Conservation (phyloP, 2,797 vertebrate genomes). For the Pangasius sanitwongsei region DNA sequence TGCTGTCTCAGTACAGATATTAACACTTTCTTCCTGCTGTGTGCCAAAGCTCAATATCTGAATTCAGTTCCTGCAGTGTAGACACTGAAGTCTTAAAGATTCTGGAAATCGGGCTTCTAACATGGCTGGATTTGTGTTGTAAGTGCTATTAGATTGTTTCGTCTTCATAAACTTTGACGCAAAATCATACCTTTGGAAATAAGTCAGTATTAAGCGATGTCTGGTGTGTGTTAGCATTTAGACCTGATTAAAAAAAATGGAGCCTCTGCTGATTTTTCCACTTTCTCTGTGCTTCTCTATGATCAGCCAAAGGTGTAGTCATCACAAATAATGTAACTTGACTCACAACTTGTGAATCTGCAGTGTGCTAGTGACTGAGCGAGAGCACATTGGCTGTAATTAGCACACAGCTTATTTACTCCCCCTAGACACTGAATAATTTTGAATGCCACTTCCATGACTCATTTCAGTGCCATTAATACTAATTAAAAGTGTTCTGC, state of each 20-base stretch:
- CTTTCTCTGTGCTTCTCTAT: constrained; percentile 8
- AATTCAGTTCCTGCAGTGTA: constrained; percentile 35
- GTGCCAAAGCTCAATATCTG: constrained; percentile 22
- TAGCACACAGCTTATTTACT: constrained; percentile 4
- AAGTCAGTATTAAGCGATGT: neutral
- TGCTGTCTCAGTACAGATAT: constrained; percentile 38
- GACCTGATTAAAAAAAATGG: neutral
- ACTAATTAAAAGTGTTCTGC: constrained; percentile 37
- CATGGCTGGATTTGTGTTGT: constrained; percentile 16
- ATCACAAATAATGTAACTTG: constrained; percentile 20
- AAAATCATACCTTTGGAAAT: constrained; percentile 16
- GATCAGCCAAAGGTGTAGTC: constrained; percentile 6
- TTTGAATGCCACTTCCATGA: constrained; percentile 41
- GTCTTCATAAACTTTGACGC: constrained; percentile 11
- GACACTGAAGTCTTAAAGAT: constrained; percentile 41
- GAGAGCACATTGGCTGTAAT: constrained; percentile 23
- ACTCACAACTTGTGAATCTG: neutral
- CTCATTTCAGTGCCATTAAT: constrained; percentile 47
- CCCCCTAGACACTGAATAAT: constrained; percentile 43
- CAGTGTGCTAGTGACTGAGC: neutral
- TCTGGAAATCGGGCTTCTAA: constrained; percentile 22
- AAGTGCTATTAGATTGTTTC: constrained; percentile 31
- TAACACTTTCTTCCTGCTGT: constrained; percentile 36
- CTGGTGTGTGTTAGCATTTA: neutral
- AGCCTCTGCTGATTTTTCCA: neutral